These are phyloP conservation scores for Caradrina clavipalpis DNA, from an alignment of 2,888 invertebrate genomes.

Conservation along the genomic window DNA sequence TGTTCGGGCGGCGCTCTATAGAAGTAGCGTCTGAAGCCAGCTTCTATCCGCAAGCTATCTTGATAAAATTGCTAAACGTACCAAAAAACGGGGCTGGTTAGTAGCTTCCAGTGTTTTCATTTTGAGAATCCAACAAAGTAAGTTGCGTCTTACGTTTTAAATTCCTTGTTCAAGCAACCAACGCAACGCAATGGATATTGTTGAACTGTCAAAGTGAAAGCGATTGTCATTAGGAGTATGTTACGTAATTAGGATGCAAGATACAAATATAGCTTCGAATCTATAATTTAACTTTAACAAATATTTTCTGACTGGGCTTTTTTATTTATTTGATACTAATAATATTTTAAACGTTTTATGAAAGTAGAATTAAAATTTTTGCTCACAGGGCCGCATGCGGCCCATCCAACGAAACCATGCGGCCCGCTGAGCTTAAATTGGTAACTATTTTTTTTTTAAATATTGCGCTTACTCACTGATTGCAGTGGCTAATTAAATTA, in stretches of 20 bases:
- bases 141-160: background rate
- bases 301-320: too few relatives aligned
- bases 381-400: background rate
- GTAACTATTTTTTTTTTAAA: too few relatives aligned
- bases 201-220: background rate
- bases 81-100: conserved; percentile 72
- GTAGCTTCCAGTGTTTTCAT: conserved; percentile 40
- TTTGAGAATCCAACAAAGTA: conserved; percentile 1
- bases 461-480: too few relatives aligned
- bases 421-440: background rate
- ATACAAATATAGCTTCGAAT: too few relatives aligned
- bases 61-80: conserved; percentile 95
- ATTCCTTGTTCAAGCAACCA: background rate
- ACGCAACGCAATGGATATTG: background rate
- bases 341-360: too few relatives aligned
- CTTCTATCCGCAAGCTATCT: conserved; percentile 98
- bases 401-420: background rate
- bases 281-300: too few relatives aligned
- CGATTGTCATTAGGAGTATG: background rate
- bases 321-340: too few relatives aligned
- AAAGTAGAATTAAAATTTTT: too few relatives aligned
- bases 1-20: conserved; percentile 96
- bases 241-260: too few relatives aligned
- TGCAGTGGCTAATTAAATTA: too few relatives aligned
- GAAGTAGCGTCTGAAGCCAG: conserved; percentile 98